Base-by-base conservation (phyloP, 2,113 vertebrate genomes). In the Sialia sialis region DNA sequence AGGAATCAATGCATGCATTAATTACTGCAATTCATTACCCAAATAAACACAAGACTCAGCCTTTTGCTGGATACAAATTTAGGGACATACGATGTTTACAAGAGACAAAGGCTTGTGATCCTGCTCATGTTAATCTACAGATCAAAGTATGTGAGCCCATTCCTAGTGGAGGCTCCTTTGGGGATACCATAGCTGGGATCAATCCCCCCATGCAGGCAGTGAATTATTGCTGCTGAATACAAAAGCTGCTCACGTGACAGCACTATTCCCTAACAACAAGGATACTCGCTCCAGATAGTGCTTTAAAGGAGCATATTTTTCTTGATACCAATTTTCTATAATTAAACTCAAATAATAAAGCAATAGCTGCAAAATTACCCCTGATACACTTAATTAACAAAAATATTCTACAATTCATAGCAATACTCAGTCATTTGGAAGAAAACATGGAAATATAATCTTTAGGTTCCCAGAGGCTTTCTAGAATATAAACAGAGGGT, bases 1-100 rank as follows among this genome's bases (percentile, higher is more conserved):
- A 98, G 97, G 98, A 99, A 99, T 99, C 99, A 98, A 99, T 99
- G 98, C 96, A 94, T 98, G 97, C 98, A 99, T 99, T 99, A 99
- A 99, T 99, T 99, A 99, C 98, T 98, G 98, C 98, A 98, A 98
- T 99, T 99, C 98, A 99, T 99, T 99, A 99, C 98, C 98, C 98
- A 99, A 98, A 99, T 99, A 99, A 99, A 99, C 98, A 98, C 97
- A 98, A 98, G 97, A 97, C 98, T 98, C 98, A 98, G 97, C 98
- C 98, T 98, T 98, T 97, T 98, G 96, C 96, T 98, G 98, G 98
- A 98, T 98, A 98, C 98, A 98, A 98, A 98, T 98, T 98, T 97
- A 84, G 96, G 98, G 97, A 96, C 92, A 91, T 90, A 98, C 95
- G 82, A 97, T 98, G 98, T 98, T 98, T 98, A 98, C 96, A 96